Conservation (phyloP, 2,113 vertebrate genomes). For the Coracopsis vasa region DNA sequence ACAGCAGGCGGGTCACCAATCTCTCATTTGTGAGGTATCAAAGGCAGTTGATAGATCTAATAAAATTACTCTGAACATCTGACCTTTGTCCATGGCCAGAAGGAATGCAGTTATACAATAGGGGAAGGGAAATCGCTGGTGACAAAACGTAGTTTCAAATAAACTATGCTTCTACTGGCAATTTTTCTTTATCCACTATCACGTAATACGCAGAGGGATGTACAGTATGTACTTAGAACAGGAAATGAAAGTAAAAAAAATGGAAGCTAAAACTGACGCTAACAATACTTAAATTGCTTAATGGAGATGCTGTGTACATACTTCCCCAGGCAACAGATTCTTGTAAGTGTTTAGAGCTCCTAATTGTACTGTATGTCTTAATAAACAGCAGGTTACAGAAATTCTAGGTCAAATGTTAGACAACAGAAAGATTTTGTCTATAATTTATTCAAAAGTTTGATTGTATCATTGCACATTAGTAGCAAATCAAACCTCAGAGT, state of each 20-base stretch:
- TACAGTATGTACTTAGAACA: constrained; percentile 30
- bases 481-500: constrained; percentile 1
- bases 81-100: constrained; percentile 62
- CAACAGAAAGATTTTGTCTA: constrained; percentile 45
- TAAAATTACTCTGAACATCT: constrained; percentile 60
- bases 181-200: constrained; percentile 48
- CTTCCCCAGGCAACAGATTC: constrained; percentile 46
- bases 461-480: neutral
- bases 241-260: constrained; percentile 57
- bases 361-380: constrained; percentile 59
- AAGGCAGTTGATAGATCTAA: constrained; percentile 54
- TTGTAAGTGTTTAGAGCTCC: constrained; percentile 52
- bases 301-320: constrained; percentile 57
- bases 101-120: constrained; percentile 52
- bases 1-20: neutral
- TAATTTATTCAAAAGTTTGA: constrained; percentile 64
- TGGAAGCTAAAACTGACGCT: constrained; percentile 46
- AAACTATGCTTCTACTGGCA: constrained; percentile 30
- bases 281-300: constrained; percentile 61
- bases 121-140: constrained; percentile 45
- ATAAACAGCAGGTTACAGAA: constrained; percentile 60
- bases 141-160: constrained; percentile 59
- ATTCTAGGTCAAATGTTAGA: constrained; percentile 60
- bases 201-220: constrained; percentile 36
- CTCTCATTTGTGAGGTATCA: constrained; percentile 59